These are phyloP conservation scores for Naja naja DNA, from an alignment of 2,113 vertebrate species.

Conservation along the genomic window DNA sequence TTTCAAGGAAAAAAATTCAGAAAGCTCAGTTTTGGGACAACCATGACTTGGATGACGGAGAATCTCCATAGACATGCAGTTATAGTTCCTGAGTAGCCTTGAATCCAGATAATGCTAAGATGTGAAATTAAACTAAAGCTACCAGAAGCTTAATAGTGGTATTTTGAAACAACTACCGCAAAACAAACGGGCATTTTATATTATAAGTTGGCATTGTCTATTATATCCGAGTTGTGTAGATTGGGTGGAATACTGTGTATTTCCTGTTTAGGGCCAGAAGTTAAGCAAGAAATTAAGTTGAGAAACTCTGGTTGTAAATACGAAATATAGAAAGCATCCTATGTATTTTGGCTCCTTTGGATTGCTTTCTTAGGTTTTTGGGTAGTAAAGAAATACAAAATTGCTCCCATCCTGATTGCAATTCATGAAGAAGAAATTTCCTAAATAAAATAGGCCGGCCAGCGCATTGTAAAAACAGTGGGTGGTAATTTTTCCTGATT, in stretches of 20 bases:
- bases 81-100: not conserved
- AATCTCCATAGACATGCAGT: not conserved
- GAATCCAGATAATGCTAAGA: not conserved
- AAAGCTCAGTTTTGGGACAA: too few species aligned
- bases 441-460: not conserved
- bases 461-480: not conserved
- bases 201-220: too few species aligned
- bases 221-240: too few species aligned
- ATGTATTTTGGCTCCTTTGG: not conserved
- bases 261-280: not conserved
- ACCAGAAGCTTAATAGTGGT: not conserved
- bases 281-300: not conserved
- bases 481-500: not conserved
- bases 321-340: too few species aligned
- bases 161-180: not conserved
- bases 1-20: too few species aligned
- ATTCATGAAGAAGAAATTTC: not conserved
- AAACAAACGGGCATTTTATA: not conserved
- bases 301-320: not conserved
- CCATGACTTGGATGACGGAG: too few species aligned
- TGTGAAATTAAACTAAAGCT: not conserved
- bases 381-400: not conserved
- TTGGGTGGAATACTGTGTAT: not conserved
- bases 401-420: not conserved
- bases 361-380: not conserved